Evolutionary conservation across 2,888 invertebrate genomes (phyloP), one percentile per base, ranked within the genome.

Genomic region (Proisotoma minuta): DNA sequence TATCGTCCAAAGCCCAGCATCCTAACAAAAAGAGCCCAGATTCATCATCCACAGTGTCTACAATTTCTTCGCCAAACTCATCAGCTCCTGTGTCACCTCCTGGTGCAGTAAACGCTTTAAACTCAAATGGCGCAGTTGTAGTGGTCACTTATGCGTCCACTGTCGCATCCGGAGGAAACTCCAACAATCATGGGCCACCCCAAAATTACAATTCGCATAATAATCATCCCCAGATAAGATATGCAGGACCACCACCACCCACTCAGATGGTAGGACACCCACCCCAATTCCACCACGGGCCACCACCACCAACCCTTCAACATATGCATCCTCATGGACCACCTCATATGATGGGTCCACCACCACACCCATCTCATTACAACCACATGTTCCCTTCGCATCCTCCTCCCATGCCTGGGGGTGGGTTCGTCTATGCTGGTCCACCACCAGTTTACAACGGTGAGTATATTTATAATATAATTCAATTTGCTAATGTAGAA

Each of bases 381-480:
- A 59, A 22, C 27, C 59, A 57, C 48, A 60, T 57, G 48, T 65
- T 62, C 59, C 62, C 60, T 56, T 59, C 81, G 72, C 81, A 81
- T 69, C 81, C 81, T 34, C 69, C 61, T 63, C 70, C 70, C 56
- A 62, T 34, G n/a, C 54, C 54, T 24, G 39, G 39, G 15, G 27
- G 63, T n/a, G 80, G 80, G 56, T 81, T 79, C 75, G 79, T 82
- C 79, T 81, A 81, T 70, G 81, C n/a, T n/a, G n/a, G n/a, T n/a
- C n/a, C 80, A 3, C 79, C 81, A 34, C 78, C 81, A 29, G 75
- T 82, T 73, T 78, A 81, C 76, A 80, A 80, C 76, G 77, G 73
- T 73, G 67, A 68, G 23, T 5, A n/a, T n/a, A n/a, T n/a, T n/a
- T n/a, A n/a, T n/a, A n/a, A n/a, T n/a, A n/a, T n/a, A n/a, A n/a